These are phyloP conservation scores for Aspidoscelis tigris DNA, from an alignment of 2,113 vertebrate species.

Conservation along the genomic window DNA sequence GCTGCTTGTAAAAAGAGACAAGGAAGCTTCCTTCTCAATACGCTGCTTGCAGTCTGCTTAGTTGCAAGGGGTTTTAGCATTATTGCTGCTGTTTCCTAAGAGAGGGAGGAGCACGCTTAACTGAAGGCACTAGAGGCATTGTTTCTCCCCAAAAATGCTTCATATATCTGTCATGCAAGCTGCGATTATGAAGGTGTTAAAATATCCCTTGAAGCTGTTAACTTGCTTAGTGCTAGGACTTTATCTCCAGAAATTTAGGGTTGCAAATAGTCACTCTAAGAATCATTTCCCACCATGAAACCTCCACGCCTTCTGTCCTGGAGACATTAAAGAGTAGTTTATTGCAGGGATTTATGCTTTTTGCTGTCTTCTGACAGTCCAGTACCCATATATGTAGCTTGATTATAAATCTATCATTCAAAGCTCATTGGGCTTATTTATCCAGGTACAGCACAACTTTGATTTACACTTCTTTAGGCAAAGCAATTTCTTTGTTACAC, in stretches of 20 bases:
- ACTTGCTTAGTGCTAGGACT: slow-evolving; percentile 5
- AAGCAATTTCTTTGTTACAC: too few species aligned
- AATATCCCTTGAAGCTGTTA: slow-evolving; percentile 8
- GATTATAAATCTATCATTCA: not conserved
- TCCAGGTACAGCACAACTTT: too few species aligned
- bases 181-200: not conserved
- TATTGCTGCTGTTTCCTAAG: not conserved
- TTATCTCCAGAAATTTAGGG: slow-evolving; percentile 10
- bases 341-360: not conserved
- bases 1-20: not conserved
- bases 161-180: not conserved
- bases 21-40: not conserved
- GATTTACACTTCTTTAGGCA: too few species aligned
- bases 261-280: not conserved
- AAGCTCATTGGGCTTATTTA: slow-evolving; percentile 19
- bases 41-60: not conserved
- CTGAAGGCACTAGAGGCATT: not conserved
- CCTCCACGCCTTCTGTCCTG: not conserved
- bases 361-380: not conserved
- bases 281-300: slow-evolving; percentile 7
- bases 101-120: not conserved
- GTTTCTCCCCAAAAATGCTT: not conserved
- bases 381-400: not conserved
- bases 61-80: not conserved
- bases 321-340: not conserved